These are phyloP conservation scores for Hoplias malabaricus DNA, from an alignment of 2,113 vertebrate genomes.

Conservation along the genomic window DNA sequence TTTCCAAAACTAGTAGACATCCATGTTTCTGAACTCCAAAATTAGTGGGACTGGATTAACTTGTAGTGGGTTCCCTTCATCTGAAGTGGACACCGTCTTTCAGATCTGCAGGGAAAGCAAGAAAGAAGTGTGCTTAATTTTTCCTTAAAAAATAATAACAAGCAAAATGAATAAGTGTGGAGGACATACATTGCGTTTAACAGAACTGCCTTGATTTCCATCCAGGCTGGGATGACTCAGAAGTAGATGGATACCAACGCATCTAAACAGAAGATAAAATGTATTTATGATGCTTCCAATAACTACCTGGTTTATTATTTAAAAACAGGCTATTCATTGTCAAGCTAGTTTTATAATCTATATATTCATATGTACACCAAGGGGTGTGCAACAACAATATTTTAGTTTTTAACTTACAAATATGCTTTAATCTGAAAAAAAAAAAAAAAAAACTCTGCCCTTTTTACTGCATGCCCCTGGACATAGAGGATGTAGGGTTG, in stretches of 20 bases:
- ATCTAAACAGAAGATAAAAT: conserved; percentile 78
- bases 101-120: background rate
- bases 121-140: background rate
- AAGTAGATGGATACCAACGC: conserved; percentile 93
- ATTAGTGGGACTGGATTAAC: conserved; percentile 68
- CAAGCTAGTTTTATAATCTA: too few relatives aligned
- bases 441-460: too few relatives aligned
- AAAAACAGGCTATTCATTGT: too few relatives aligned
- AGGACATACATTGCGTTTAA: conserved; percentile 71
- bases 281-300: too few relatives aligned
- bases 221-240: conserved; percentile 91
- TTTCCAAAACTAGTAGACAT: conserved; percentile 64
- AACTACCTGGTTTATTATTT: too few relatives aligned
- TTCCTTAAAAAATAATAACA: background rate
- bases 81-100: background rate
- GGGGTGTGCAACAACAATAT: too few relatives aligned
- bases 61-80: background rate
- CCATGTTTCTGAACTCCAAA: conserved; percentile 72
- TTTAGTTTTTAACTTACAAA: too few relatives aligned
- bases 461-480: too few relatives aligned
- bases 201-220: conserved; percentile 98
- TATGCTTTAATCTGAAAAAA: too few relatives aligned
- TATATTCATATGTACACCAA: too few relatives aligned
- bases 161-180: background rate
- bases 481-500: too few relatives aligned